phyloP scores from a whole-genome alignment of 2,113 vertebrate genomes.

The Archilochus colubris region DNA sequence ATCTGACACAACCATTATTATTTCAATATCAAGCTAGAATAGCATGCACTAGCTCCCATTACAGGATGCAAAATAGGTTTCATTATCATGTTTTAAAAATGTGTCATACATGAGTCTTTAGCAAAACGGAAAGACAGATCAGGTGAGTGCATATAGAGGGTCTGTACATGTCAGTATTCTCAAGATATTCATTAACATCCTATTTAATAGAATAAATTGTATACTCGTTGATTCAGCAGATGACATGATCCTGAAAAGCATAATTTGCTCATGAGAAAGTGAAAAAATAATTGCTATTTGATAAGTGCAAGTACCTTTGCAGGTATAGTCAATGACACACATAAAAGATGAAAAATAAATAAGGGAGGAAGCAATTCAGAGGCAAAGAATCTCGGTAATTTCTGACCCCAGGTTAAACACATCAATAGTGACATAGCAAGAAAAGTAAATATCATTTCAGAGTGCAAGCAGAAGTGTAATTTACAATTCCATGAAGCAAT shows the following conservation, averaged over 20 bases:
- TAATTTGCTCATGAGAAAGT: neutral
- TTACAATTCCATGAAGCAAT: neutral
- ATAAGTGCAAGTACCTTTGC: neutral
- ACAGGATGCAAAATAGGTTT: neutral
- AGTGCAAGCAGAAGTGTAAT: neutral
- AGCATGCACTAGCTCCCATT: neutral
- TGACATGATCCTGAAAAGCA: neutral
- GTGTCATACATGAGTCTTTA: neutral
- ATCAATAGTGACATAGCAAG: neutral
- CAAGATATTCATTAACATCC: neutral
- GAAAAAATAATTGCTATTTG: neutral
- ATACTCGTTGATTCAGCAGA: neutral
- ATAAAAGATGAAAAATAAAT: neutral
- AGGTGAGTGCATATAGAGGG: neutral
- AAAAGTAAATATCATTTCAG: neutral
- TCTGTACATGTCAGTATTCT: neutral
- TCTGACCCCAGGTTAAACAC: neutral
- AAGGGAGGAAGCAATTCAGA: neutral
- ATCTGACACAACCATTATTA: neutral
- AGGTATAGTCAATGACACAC: neutral
- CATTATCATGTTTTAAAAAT: neutral
- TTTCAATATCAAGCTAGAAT: neutral
- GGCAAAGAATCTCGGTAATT: neutral
- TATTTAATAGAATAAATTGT: neutral
- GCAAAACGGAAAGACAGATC: neutral